Conservation (phyloP, 2,888 invertebrate genomes). For the Antitype chi region DNA sequence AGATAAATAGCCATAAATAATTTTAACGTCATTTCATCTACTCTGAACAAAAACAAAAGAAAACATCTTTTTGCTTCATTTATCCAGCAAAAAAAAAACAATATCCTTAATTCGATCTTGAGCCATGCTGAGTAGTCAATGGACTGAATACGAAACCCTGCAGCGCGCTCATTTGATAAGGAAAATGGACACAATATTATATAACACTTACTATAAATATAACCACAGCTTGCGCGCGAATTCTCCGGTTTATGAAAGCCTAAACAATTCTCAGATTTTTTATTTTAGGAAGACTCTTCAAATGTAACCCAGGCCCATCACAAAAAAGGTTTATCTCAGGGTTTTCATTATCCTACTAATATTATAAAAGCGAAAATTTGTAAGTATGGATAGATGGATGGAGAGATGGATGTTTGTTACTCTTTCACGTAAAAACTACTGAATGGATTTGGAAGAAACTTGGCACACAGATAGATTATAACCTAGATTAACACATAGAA, state of each 20-base stretch:
- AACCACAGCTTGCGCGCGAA: slow-evolving; percentile 20
- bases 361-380: too few species aligned
- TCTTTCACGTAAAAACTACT: too few species aligned
- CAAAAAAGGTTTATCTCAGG: too few species aligned
- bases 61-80: slow-evolving; percentile 25
- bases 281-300: too few species aligned
- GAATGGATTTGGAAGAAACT: too few species aligned
- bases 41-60: slow-evolving; percentile 1
- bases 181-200: slow-evolving; percentile 51
- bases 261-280: neutral
- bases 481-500: too few species aligned
- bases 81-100: slow-evolving; percentile 24
- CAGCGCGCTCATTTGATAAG: slow-evolving; percentile 52
- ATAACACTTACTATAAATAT: slow-evolving; percentile 43
- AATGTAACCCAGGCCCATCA: too few species aligned
- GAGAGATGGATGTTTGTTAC: too few species aligned
- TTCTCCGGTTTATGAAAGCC: neutral
- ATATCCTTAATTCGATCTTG: slow-evolving; percentile 51
- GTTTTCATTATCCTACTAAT: too few species aligned
- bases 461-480: too few species aligned
- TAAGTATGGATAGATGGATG: too few species aligned
- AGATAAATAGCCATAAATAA: neutral
- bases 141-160: slow-evolving; percentile 43
- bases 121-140: slow-evolving; percentile 50
- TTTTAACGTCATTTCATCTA: neutral